Percentiles rank a stretch among this genome's conserved stretches.
Evolutionary conservation across 2,113 vertebrate species (phyloP).

Genomic region (Diphyllodes magnificus): DNA sequence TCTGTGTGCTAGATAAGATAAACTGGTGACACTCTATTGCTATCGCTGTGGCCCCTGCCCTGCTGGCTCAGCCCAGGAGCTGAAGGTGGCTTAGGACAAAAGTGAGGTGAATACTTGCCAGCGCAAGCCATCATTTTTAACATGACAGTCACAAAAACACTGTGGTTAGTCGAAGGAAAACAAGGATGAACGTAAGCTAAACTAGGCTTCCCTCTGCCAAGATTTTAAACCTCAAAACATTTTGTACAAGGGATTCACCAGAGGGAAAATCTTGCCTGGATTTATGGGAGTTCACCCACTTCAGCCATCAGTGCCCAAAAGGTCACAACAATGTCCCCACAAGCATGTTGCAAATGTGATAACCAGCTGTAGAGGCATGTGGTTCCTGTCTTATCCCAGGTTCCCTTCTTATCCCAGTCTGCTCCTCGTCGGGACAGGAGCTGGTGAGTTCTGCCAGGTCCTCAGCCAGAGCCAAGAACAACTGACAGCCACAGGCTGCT

Average conservation of each 20-base stretch:
- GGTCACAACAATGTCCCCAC: no score
- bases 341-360: not conserved
- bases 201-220: not conserved
- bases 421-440: not conserved
- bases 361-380: not conserved
- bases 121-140: not conserved
- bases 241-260: not conserved
- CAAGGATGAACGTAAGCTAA: not conserved
- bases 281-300: not conserved
- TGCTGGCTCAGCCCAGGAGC: not conserved
- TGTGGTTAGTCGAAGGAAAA: not conserved
- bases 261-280: not conserved
- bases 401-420: not conserved
- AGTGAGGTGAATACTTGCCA: not conserved
- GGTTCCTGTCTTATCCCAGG: not conserved
- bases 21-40: not conserved
- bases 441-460: not conserved
- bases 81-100: not conserved
- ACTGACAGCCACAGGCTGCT: not conserved
- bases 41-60: rapidly evolving
- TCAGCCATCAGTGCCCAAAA: not conserved
- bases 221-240: not conserved
- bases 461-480: not conserved
- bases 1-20: not conserved
- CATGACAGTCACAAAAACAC: not conserved